These are phyloP conservation scores for Crypturellus undulatus DNA, from an alignment of 2,113 vertebrate genomes.

Conservation along the genomic window DNA sequence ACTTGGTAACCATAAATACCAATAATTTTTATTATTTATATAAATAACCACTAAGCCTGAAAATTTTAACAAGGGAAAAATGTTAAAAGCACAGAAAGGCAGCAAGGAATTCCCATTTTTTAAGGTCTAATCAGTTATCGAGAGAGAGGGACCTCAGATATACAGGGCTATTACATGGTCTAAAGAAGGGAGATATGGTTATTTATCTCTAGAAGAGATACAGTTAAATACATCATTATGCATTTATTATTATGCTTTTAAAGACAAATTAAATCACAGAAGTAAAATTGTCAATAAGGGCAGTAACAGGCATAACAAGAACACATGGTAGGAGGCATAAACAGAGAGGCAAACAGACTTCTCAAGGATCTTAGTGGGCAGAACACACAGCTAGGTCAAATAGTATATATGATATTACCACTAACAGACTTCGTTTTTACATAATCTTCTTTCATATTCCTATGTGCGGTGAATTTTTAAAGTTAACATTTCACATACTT, in stretches of 20 bases:
- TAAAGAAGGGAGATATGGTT: neutral
- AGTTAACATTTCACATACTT: neutral
- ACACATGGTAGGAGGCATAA: neutral
- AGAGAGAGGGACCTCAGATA: neutral
- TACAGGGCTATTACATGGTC: neutral
- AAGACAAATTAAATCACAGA: neutral
- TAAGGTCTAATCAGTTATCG: neutral
- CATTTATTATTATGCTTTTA: neutral
- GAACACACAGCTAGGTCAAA: neutral
- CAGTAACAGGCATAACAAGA: neutral
- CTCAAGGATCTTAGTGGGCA: neutral
- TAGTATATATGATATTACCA: neutral
- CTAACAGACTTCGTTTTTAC: neutral
- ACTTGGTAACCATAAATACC: neutral
- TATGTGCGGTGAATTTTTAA: neutral
- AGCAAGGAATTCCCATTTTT: neutral
- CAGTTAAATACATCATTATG: neutral
- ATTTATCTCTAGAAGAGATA: neutral
- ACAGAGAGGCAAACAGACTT: neutral
- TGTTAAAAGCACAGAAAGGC: neutral
- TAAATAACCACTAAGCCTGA: neutral
- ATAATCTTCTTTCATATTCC: neutral
- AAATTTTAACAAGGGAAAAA: neutral
- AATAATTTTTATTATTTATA: neutral
- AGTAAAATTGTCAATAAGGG: neutral